Percentiles rank a stretch among this genome's conserved stretches.
Conservation (phyloP, 2,113 vertebrate genomes). For the Spermophilus dauricus region DNA sequence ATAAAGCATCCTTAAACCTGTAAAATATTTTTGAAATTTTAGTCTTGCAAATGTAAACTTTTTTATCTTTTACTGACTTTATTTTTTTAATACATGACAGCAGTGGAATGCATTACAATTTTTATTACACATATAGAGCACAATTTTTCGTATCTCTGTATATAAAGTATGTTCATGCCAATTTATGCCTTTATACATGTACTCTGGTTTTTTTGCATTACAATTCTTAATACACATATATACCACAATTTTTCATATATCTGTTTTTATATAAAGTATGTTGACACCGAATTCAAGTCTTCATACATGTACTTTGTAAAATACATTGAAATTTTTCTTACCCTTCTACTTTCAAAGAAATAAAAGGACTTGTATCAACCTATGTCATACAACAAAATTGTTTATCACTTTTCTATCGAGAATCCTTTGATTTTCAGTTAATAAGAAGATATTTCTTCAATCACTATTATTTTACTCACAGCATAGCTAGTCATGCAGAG, state of each 20-base stretch:
- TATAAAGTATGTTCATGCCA: too few species aligned
- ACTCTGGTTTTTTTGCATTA: too few species aligned
- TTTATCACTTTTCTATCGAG: neutral
- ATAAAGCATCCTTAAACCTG: neutral
- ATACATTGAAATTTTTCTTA: neutral
- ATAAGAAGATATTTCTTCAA: neutral
- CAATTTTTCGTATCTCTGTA: too few species aligned
- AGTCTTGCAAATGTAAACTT: neutral
- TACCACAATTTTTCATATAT: too few species aligned
- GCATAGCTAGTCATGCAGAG: neutral
- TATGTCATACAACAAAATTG: neutral
- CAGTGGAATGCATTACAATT: too few species aligned
- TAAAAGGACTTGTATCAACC: neutral
- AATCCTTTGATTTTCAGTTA: neutral
- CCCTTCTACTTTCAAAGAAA: constrained; percentile 26
- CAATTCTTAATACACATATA: too few species aligned
- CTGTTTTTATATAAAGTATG: too few species aligned
- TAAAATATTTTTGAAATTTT: constrained; percentile 25
- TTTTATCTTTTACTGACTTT: too few species aligned
- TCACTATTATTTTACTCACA: neutral
- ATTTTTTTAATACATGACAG: too few species aligned
- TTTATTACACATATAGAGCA: too few species aligned
- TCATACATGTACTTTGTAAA: neutral
- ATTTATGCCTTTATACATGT: too few species aligned
- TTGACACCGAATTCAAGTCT: too few species aligned